phyloP scores from a whole-genome alignment of 23 tunicate species.

The Phallusia fumigata region DNA sequence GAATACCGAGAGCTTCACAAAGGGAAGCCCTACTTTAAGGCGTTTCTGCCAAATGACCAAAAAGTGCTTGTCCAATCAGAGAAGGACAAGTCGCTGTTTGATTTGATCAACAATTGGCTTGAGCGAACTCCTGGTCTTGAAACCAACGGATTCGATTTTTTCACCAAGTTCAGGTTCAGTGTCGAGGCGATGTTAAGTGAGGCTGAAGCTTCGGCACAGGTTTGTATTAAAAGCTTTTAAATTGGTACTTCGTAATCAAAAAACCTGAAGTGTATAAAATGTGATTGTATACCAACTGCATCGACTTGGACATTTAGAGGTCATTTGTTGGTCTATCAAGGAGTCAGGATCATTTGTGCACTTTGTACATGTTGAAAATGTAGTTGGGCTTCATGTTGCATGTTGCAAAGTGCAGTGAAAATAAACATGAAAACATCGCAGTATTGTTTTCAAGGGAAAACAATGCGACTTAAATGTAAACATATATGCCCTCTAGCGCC shows the following conservation, averaged over 20 bases:
- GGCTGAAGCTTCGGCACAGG: conserved; percentile 62
- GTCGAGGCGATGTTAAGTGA: conserved; percentile 66
- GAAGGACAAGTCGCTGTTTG: conserved; percentile 55
- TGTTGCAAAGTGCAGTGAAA: no score
- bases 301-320: no score
- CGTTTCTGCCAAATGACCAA: conserved; percentile 54
- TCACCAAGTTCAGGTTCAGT: conserved; percentile 57
- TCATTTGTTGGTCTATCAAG: no score
- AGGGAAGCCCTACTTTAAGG: conserved; percentile 37
- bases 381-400: no score
- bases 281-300: no score
- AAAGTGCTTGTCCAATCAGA: conserved; percentile 27
- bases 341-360: no score
- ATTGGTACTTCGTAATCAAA: neutral
- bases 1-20: conserved; percentile 65
- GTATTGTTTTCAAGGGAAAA: no score
- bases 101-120: conserved; percentile 79
- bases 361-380: no score
- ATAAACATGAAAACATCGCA: no score
- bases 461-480: no score
- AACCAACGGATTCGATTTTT: conserved; percentile 68
- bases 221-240: neutral
- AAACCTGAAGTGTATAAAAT: no score
- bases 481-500: no score
- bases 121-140: conserved; percentile 82